These are phyloP conservation scores for Geococcyx californianus DNA, from an alignment of 2,113 vertebrate species.

Conservation along the genomic window DNA sequence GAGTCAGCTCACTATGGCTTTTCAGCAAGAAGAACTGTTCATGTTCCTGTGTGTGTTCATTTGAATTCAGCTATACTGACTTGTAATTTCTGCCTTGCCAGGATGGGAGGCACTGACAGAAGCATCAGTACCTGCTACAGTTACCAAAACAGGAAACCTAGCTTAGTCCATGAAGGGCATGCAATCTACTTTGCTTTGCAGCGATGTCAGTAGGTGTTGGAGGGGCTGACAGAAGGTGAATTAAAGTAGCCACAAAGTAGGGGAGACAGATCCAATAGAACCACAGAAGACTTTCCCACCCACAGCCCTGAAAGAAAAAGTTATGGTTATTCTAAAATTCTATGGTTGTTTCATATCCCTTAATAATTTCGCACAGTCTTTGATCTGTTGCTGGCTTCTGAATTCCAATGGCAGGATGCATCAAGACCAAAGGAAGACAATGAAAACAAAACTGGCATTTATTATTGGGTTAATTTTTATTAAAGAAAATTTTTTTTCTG, in stretches of 20 bases:
- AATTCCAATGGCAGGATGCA: not conserved
- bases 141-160: not conserved
- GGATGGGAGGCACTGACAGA: not conserved
- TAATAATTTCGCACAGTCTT: conserved; percentile 17
- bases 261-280: not conserved
- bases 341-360: not conserved
- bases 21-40: not conserved
- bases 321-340: conserved; percentile 6
- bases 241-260: conserved; percentile 9
- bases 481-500: not conserved
- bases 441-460: not conserved
- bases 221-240: not conserved
- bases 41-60: not conserved
- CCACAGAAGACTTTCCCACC: not conserved
- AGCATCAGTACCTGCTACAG: not conserved
- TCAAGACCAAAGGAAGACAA: conserved; percentile 4
- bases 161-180: not conserved
- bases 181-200: not conserved
- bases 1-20: not conserved
- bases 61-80: not conserved
- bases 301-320: not conserved
- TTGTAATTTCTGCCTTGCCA: not conserved
- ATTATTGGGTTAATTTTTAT: not conserved
- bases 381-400: conserved; percentile 14
- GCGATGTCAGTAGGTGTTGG: not conserved